Evolutionary conservation across 2,113 vertebrate genomes (phyloP), one percentile per base, ranked within the genome.

Genomic region (Polypterus senegalus): DNA sequence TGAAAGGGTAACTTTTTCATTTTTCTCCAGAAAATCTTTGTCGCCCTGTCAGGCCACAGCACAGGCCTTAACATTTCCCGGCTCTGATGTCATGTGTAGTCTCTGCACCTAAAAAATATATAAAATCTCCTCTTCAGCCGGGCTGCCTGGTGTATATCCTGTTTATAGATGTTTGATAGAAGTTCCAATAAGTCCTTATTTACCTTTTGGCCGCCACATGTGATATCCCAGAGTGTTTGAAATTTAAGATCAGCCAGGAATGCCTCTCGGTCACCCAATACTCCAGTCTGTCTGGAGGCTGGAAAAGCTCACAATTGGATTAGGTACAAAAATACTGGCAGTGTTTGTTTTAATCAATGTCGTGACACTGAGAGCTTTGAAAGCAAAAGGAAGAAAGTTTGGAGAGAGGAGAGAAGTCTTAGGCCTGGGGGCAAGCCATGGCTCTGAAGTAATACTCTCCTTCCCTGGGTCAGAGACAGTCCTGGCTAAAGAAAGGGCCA

Each of bases 291-390:
- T 86, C 76, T 79, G 81, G 74, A 69, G 63, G 70, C 75, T 79
- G 81, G 83, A 75, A 49, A 27, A 81, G 75, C 68, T 57, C 81
- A 81, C 81, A 89, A 92, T 91, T 85, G 84, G 86, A 92, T 92
- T 92, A 91, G 86, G 85, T 89, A 90, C 77, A 83, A 89, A 91
- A 92, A 91, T 88, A 91, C 62, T 75, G 77, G 76, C 82, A 69
- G 73, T 92, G 89, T 92, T 92, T 91, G 83, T 87, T 91, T 92
- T 92, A 91, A 91, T 92, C 88, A 92, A 82, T 74, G 81, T 81
- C 77, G 81, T 89, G 89, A 89, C 88, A 88, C 67, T 79, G 81
- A 77, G 82, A 85, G 83, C 84, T 85, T 88, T 86, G 77, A 82
- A 83, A 86, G 81, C 71, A 7, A 66, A 75, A 71, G 74, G 70